Evolutionary conservation across 1,140 invertebrate species (phyloP), one percentile per base, ranked within the genome.

Genomic region (Ephestia elutella): DNA sequence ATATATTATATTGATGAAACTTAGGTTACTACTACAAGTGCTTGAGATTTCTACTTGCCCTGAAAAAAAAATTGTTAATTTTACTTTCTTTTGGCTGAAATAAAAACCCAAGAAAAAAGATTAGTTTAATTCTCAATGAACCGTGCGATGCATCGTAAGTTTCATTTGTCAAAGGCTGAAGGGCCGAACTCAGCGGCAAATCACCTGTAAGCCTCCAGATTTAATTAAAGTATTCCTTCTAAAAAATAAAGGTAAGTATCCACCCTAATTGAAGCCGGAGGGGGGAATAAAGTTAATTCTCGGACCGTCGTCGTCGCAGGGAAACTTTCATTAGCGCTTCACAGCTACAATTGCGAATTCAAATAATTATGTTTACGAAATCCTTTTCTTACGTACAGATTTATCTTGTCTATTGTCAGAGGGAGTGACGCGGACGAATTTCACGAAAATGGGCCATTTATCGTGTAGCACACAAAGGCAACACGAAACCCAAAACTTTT

Each of bases 361-460:
- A 82, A 87, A 86, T 85, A 87, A 86, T 88, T 83, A 80, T 83
- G 78, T 86, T 86, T 82, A 81, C 78, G 71, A 75, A 86, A 86
- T 85, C 82, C 82, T 86, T 87, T 87, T 86, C 85, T 81, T 86
- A 84, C 82, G 74, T 75, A 75, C 75, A 76, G 78, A 85, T 86
- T 86, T 86, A 86, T 88, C 82, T 82, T 84, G 75, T 58, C 81
- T 69, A 85, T 86, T 87, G 83, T 88, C 82, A 83, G 71, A 68
- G 82, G 77, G 82, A 80, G 75, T 88, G 82, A 86, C 80, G 80
- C 75, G 78, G 82, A 86, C 76, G 83, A 84, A 86, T 88, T 88
- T 86, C 78, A 76, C 73, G 77, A 86, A 85, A 86, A 86, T 79
- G 74, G 77, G 78, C 78, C 83, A 88, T 86, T 88, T 86, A 86